Conservation (phyloP, 2,113 vertebrate species). For the Poeciliopsis occidentalis region DNA sequence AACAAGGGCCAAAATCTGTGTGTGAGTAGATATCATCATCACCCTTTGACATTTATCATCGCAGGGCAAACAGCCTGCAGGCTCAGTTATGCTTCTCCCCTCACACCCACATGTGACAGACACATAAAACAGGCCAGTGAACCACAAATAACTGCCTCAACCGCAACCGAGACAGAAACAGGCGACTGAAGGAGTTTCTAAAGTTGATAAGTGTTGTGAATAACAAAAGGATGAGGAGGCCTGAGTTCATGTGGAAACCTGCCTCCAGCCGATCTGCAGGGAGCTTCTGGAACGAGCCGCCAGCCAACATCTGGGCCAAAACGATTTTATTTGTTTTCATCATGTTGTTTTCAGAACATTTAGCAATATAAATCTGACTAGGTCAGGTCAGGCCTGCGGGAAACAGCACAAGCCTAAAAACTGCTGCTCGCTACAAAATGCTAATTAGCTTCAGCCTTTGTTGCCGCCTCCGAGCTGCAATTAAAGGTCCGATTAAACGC, state of each 20-base stretch:
- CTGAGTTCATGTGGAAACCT: neutral
- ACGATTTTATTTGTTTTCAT: neutral
- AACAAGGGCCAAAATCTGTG: neutral
- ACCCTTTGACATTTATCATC: conserved; percentile 43
- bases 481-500: too few species aligned
- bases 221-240: neutral
- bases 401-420: neutral
- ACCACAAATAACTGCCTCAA: conserved; percentile 49
- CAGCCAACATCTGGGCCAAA: neutral
- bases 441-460: neutral
- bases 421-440: neutral
- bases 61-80: conserved; percentile 11
- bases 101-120: conserved; percentile 53
- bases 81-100: conserved; percentile 1
- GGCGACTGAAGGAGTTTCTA: neutral
- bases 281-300: neutral
- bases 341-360: neutral
- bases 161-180: neutral
- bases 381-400: neutral
- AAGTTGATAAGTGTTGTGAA: neutral
- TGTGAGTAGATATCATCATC: neutral
- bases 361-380: neutral
- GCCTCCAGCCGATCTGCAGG: neutral
- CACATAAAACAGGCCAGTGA: neutral
- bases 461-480: too few species aligned